Base-by-base conservation (phyloP, 2,113 vertebrate genomes). In the Ursus arctos region DNA sequence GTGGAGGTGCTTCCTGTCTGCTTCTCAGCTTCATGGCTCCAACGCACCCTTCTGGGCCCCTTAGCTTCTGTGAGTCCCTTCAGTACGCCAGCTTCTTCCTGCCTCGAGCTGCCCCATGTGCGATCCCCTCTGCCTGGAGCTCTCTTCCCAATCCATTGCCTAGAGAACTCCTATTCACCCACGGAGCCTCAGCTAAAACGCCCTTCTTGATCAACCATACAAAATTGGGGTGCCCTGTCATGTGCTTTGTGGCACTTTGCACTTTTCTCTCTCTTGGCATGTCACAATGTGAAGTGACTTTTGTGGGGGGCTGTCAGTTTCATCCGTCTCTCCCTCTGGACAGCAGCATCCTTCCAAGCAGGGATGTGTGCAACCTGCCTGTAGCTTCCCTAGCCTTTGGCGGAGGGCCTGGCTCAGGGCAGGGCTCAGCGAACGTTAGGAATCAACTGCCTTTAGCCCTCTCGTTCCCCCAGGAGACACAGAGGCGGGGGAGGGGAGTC, bases 361-460 rank as follows among this genome's bases (percentile, higher is more conserved):
- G 24, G 57, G 33, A 3, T 2, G 1, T 2, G 12, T 7, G 11
- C 47, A 6, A 0, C 8, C 13, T 11, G 57, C 49, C 40, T 2
- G 51, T 1, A 22, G 33, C 4, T 2, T 0, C 76, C 51, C 65
- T 31, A 5, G 51, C n/a, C 0, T 13, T 8, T 3, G 7, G 14
- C 67, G 36, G 31, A 40, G 33, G 33, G 47, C 77, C 18, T 7
- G 55, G 84, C 61, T 24, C 36, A 0, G 74, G 84, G 40, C 51
- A 7, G 26, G 31, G 24, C 71, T 47, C 19, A 0, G 43, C 2
- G 0, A 2, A 0, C 13, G 0, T 15, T 33, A n/a, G 85, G 43
- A n/a, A 31, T 1, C 88, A 16, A 14, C 33, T 9, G 36, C 33
- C 7, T 13, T 18, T 3, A 28, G 55, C 1, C 5, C 74, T 65